Percentiles rank a stretch among this genome's conserved stretches.
Conservation (phyloP, 2,797 vertebrate genomes). For the Melanogrammus aeglefinus region DNA sequence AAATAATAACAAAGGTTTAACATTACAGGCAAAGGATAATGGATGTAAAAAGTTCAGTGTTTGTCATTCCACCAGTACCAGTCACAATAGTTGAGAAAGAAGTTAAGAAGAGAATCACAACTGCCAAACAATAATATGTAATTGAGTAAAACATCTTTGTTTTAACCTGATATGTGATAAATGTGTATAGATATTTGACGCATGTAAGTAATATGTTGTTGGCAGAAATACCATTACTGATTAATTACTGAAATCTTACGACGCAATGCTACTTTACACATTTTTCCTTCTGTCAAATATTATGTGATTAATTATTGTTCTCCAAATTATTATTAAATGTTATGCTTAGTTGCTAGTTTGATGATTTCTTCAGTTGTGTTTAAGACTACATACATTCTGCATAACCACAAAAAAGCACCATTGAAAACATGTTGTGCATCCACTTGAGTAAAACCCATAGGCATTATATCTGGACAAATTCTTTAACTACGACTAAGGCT, state of each 20-base stretch:
- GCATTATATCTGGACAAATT: background rate
- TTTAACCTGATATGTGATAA: constrained; percentile 1
- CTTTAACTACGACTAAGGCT: background rate
- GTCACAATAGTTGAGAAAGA: background rate
- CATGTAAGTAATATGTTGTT: background rate
- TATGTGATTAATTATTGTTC: background rate
- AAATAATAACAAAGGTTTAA: background rate
- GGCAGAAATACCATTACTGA: background rate
- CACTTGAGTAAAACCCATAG: background rate
- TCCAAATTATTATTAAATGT: background rate
- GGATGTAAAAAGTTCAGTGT: background rate
- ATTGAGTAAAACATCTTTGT: background rate
- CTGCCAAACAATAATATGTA: background rate
- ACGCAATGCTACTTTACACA: background rate
- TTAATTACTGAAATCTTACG: background rate
- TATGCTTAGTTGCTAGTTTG: background rate
- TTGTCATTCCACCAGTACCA: background rate
- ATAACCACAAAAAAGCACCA: background rate
- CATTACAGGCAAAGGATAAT: background rate
- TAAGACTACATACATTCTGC: background rate
- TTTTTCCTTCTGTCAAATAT: background rate
- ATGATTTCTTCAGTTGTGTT: background rate
- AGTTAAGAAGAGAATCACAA: background rate
- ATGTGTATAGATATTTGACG: background rate
- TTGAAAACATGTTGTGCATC: background rate